Percentiles rank a stretch among this genome's conserved stretches.
These are phyloP conservation scores for Manis pentadactyla DNA, from an alignment of 2,797 vertebrate species.

Conservation along the genomic window DNA sequence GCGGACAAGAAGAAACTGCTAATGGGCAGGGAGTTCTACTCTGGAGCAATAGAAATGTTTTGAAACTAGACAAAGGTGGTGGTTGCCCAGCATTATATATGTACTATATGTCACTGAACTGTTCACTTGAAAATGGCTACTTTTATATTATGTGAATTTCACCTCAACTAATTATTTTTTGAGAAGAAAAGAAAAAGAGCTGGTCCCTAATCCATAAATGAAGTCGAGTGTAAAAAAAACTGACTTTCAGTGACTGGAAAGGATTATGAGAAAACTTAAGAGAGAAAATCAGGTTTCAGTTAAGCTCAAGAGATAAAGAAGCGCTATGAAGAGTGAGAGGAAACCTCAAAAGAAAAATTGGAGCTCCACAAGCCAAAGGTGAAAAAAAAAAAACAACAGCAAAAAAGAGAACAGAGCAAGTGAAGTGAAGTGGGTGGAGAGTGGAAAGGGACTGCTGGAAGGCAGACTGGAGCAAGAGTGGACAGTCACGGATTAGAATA, in stretches of 20 bases:
- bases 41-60: neutral
- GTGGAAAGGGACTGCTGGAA: neutral
- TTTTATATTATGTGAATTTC: slow-evolving; percentile 11
- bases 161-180: neutral
- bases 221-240: neutral
- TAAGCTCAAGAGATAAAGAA: neutral
- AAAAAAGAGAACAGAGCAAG: neutral
- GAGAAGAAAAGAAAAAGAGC: neutral
- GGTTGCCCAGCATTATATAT: neutral
- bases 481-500: neutral
- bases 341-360: neutral
- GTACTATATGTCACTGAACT: neutral
- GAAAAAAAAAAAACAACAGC: neutral
- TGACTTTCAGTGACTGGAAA: neutral
- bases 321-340: neutral
- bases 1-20: neutral
- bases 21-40: neutral
- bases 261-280: neutral
- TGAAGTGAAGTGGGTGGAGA: neutral
- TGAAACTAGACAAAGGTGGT: neutral
- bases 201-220: neutral
- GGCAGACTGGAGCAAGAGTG: neutral
- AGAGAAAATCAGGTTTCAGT: slow-evolving; percentile 31
- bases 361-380: neutral
- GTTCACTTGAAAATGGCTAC: neutral